Conservation (phyloP, 2,888 invertebrate genomes). For the Apoderus coryli region DNA sequence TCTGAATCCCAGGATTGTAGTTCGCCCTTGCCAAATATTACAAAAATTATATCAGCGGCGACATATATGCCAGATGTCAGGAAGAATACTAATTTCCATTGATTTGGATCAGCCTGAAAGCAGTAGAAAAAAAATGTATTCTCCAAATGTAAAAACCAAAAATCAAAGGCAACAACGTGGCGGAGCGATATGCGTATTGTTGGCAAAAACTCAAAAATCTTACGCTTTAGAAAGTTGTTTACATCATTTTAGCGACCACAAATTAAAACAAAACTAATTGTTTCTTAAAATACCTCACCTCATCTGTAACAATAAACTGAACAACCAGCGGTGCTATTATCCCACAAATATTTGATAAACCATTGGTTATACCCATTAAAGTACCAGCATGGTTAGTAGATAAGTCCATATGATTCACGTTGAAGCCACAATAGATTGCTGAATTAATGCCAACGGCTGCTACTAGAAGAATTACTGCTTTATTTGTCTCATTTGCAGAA, state of each 20-base stretch:
- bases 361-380: conserved; percentile 74
- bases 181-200: no score
- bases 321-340: conserved; percentile 65
- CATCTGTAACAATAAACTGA: conserved; percentile 50
- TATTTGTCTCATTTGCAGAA: conserved; percentile 32
- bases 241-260: no score
- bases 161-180: no score
- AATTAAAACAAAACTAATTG: neutral
- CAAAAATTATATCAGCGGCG: conserved; percentile 50
- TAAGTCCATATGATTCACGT: conserved; percentile 70
- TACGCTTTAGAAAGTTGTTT: no score
- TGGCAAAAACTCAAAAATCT: no score
- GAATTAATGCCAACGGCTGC: conserved; percentile 63
- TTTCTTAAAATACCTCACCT: conserved; percentile 36
- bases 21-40: conserved; percentile 51
- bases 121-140: conserved; percentile 3
- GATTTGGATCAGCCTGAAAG: conserved; percentile 40
- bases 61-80: conserved; percentile 55
- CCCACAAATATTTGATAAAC: conserved; percentile 61
- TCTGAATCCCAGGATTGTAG: conserved; percentile 35
- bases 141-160: no score
- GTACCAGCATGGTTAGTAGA: conserved; percentile 74
- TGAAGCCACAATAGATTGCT: conserved; percentile 59
- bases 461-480: conserved; percentile 52
- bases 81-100: conserved; percentile 66